Evolutionary conservation across 2,888 invertebrate genomes (phyloP).

Genomic region (Theretra japonica): DNA sequence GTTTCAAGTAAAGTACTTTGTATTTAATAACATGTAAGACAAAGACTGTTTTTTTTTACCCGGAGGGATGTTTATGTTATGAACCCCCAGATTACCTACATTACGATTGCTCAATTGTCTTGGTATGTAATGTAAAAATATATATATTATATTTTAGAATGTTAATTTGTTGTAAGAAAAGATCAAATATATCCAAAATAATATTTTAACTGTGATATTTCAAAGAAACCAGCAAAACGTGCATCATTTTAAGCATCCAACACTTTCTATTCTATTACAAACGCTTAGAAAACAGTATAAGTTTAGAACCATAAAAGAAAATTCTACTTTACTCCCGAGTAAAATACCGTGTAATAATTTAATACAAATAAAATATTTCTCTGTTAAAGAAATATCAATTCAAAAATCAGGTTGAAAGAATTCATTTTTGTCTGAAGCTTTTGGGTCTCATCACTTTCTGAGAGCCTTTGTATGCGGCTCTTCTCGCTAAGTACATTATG

Average conservation of each 20-base stretch:
- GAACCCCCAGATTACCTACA: no score
- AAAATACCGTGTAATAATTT: constrained; percentile 63
- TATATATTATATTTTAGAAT: no score
- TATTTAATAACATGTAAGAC: no score
- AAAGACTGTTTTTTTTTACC: no score
- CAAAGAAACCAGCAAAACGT: constrained; percentile 27
- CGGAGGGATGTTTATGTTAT: no score
- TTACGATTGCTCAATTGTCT: no score
- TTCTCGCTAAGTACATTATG: constrained; percentile 77
- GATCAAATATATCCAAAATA: no score
- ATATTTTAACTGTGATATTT: background rate
- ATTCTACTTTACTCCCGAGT: constrained; percentile 50
- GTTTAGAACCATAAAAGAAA: constrained; percentile 53
- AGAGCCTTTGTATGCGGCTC: constrained; percentile 75
- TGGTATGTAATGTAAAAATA: no score
- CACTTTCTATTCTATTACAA: constrained; percentile 43
- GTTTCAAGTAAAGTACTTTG: no score
- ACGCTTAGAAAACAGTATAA: constrained; percentile 45
- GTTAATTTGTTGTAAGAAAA: no score
- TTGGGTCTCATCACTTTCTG: constrained; percentile 67
- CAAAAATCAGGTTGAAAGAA: constrained; percentile 55
- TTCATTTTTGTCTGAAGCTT: constrained; percentile 63
- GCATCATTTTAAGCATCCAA: constrained; percentile 31
- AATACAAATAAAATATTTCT: constrained; percentile 56
- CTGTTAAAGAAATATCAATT: constrained; percentile 53